phyloP scores from a whole-genome alignment of 2,797 vertebrate species.

The Amniataba percoides region DNA sequence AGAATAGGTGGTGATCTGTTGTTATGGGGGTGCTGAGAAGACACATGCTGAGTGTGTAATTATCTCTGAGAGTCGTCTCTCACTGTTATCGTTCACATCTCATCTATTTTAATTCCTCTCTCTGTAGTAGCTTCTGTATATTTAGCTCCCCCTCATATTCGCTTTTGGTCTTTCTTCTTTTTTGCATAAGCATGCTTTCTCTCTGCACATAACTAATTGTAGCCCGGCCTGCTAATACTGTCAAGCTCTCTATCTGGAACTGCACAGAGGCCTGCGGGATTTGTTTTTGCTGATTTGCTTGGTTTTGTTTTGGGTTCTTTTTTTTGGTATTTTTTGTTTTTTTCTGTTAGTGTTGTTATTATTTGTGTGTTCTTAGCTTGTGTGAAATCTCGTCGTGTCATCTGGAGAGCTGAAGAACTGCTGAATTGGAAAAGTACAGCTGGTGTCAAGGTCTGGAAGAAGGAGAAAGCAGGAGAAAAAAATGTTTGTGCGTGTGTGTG shows the following conservation, averaged over 20 bases:
- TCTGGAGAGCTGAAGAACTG: conserved; percentile 65
- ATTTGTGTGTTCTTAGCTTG: conserved; percentile 50
- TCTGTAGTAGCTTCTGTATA: conserved; percentile 49
- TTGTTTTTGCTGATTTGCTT: conserved; percentile 56
- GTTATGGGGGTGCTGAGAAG: conserved; percentile 44
- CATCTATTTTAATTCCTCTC: conserved; percentile 55
- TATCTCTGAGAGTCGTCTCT: conserved; percentile 53
- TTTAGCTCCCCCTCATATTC: conserved; percentile 36
- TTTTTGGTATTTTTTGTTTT: conserved; percentile 1
- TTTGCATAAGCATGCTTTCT: conserved; percentile 41
- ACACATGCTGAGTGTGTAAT: conserved; percentile 63
- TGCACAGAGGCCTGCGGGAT: conserved; percentile 28
- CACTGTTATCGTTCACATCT: conserved; percentile 47
- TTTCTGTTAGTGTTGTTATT: conserved; percentile 23
- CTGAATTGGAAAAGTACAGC: conserved; percentile 74
- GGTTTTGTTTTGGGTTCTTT: conserved; percentile 27
- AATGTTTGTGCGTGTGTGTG: conserved; percentile 8
- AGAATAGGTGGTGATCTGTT: conserved; percentile 31
- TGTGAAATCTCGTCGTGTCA: conserved; percentile 49
- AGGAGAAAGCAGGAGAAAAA: conserved; percentile 28
- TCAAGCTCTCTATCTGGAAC: conserved; percentile 35
- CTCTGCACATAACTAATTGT: conserved; percentile 53
- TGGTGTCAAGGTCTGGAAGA: conserved; percentile 64
- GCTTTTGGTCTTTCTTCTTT: conserved; percentile 12
- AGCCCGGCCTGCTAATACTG: conserved; percentile 32